Evolutionary conservation across 2,113 vertebrate species (phyloP).

Genomic region (Eira barbara): DNA sequence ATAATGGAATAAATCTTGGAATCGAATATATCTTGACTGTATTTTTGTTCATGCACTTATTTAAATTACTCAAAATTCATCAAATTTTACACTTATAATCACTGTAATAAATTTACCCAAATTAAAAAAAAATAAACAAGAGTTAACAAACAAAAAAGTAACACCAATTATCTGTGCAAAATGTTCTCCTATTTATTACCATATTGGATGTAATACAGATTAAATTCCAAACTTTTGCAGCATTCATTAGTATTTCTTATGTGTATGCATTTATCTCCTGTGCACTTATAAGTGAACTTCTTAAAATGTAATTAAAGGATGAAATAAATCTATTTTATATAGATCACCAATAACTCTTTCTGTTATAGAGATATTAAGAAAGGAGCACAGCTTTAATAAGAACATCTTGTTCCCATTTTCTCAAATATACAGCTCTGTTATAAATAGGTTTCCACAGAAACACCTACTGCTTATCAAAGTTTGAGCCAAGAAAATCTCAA

Average conservation of each 20-base stretch:
- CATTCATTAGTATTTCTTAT: background rate
- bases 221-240: background rate
- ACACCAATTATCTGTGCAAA: background rate
- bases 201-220: background rate
- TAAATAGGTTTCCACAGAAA: constrained; percentile 57
- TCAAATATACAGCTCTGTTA: background rate
- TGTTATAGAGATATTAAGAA: background rate
- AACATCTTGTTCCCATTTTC: constrained; percentile 8
- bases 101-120: background rate
- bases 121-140: background rate
- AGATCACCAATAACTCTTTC: background rate
- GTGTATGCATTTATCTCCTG: background rate
- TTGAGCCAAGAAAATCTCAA: constrained; percentile 57
- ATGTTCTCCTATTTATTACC: background rate
- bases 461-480: constrained; percentile 41
- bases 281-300: background rate
- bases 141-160: background rate
- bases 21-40: background rate
- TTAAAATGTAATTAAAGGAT: background rate
- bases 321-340: background rate
- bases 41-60: background rate
- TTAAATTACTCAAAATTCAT: background rate
- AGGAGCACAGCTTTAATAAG: background rate
- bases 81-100: background rate
- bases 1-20: background rate